Base-by-base conservation (phyloP, 2,113 vertebrate genomes). In the Pagrus major region DNA sequence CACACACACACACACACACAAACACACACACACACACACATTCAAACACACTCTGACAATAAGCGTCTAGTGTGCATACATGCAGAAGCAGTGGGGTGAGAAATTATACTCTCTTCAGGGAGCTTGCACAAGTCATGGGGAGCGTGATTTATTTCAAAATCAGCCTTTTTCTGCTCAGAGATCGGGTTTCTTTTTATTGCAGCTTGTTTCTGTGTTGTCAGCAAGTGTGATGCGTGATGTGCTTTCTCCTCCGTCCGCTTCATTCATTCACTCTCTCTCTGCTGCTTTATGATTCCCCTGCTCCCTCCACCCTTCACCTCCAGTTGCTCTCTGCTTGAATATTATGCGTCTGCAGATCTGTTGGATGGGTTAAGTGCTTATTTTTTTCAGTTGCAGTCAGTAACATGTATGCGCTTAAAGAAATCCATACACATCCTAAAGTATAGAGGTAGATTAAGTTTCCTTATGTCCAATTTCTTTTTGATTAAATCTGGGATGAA, bases 61-160 rank as follows among this genome's bases (percentile, higher is more conserved):
- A 27, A 12, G 42, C 46, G 2, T 72, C 35, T 69, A 66, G 67
- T 64, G 65, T 15, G 27, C 66, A 58, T 20, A 15, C 58, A 68
- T 46, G 60, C n/a, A 23, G 81, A 87, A 31, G 83, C 85, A 90
- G 81, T 41, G 76, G 80, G 67, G 46, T 91, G 90, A 88, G 80
- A 87, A 88, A 91, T 89, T 83, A 75, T 76, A 2, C 74, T 84
- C 74, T 84, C 75, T 75, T 84, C 71, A 63, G 82, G 85, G 85
- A 78, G 46, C 68, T 81, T 29, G 68, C 73, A 63, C 51, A 60
- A 84, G 82, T 88, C 84, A 47, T 18, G 44, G 69, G 77, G 81
- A 89, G 82, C 85, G 47, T 83, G 88, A 87, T 88, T 91, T 87
- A 83, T 88, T 87, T 88, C 81, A 91, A 88, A n/a, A 80, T 90